Base-by-base conservation (phyloP, 2,888 invertebrate genomes). In the Mechanitis mazaeus region DNA sequence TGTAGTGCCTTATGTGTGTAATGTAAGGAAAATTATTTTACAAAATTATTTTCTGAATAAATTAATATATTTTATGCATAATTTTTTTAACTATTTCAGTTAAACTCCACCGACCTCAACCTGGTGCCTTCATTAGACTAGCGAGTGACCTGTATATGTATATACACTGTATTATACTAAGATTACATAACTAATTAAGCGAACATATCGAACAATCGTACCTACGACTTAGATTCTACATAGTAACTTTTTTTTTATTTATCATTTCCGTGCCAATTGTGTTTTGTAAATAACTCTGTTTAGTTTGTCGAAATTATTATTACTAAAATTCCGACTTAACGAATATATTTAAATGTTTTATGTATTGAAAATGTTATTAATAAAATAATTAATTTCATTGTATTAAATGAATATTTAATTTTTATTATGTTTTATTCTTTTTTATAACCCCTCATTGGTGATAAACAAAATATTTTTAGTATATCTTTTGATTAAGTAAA, bases 31-130 rank as follows among this genome's bases (percentile, higher is more conserved):
- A 20, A 20, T 20, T 20, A 20, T 20, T 20, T 20, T 20, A 20
- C 20, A 20, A 20, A 20, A 20, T 1, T 20, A 20, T 20, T 20
- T 20, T 20, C 20, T 20, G 20, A 20, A 20, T 20, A 20, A 20
- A 20, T 20, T 20, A 20, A 20, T 20, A 20, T 20, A 20, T 20
- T 20, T 20, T 20, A 20, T 42, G 2, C 38, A 38, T 38, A 42
- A 2, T 53, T 38, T 60, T 56, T 38, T 33, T 38, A 7, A 60
- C 2, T 20, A 28, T 83, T 83, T 7, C 85, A 87, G 88, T 83
- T 78, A 72, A 83, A 82, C 87, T 87, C 89, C 89, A 87, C 89
- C 89, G 88, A 88, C 88, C 89, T 88, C 87, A 88, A 82, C 80
- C 83, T 82, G 90, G 89, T 90, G 89, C 90, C 89, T 89, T 89